Base-by-base conservation (phyloP, 2,113 vertebrate species). In the Copsychus sechellarum region DNA sequence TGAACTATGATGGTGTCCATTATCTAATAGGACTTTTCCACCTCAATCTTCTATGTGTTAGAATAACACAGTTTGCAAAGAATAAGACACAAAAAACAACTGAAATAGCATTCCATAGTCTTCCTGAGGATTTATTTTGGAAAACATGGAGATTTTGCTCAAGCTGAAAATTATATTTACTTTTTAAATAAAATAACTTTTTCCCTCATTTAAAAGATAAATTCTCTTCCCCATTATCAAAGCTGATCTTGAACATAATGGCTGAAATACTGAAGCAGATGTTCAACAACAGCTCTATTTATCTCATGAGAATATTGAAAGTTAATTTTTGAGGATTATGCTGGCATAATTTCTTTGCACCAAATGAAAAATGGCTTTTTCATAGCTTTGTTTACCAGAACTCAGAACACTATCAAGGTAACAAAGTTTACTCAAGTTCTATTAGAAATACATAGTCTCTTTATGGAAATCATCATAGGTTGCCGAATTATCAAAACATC, bases 81-180 rank as follows among this genome's bases (percentile, higher is more conserved):
- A 43, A 81, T 84, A 91, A 74, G 72, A 82, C 74, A 92, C 60
- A 88, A 94, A 86, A 82, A 16, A 87, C 71, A 88, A 48, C 74
- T 69, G 88, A 92, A 85, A 92, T 11, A 8, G 26, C 11, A 61
- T 47, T 85, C 54, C 5, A 7, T 57, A 78, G 8, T 91, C 36
- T 53, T 67, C 26, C 25, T 81, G 40, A 36, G 7, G 13, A 79
- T 90, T 82, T 88, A 15, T 58, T 92, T 61, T 36, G 42, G 60
- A 86, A 84, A 61, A 17, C 9, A 34, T 7, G 20, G 5, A 34
- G 24, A 40, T 25, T 78, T 93, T 88, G 20, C 3, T 56, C 26
- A 65, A 62, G 70, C 5, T 53, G 26, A 28, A 53, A 36, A 58
- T 22, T 4, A 13, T 65, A 24, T 66, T 74, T 67, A 56, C 13